A percentile compares a stretch with the other conserved stretches of the same genome.
phyloP scores from a whole-genome alignment of 2,888 invertebrate species.

The Sminthurides aquaticus region DNA sequence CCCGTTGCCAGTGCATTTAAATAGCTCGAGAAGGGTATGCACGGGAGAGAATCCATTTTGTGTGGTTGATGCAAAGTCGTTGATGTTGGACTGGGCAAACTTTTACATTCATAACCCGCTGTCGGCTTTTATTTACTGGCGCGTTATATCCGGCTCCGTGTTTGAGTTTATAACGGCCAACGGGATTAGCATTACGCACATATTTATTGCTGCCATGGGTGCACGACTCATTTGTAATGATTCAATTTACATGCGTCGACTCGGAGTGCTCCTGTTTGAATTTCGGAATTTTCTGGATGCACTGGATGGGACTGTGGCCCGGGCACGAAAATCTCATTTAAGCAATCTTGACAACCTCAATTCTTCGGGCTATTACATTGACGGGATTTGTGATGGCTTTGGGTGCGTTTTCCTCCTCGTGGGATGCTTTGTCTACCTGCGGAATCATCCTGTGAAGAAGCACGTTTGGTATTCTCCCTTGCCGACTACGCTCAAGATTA shows the following conservation, averaged over 20 bases:
- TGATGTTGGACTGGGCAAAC: slow-evolving; percentile 74
- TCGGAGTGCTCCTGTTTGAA: slow-evolving; percentile 71
- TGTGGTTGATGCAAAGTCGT: slow-evolving; percentile 71
- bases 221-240: slow-evolving; percentile 68
- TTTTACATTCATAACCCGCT: slow-evolving; percentile 74
- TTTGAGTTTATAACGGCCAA: slow-evolving; percentile 64
- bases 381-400: slow-evolving; percentile 71
- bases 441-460: slow-evolving; percentile 65
- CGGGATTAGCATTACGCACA: slow-evolving; percentile 72
- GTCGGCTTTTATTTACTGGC: slow-evolving; percentile 63
- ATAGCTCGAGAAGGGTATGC: slow-evolving; percentile 2
- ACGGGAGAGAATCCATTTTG: slow-evolving; percentile 61
- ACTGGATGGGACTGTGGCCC: slow-evolving; percentile 77
- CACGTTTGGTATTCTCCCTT: slow-evolving; percentile 47
- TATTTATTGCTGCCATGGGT: slow-evolving; percentile 65
- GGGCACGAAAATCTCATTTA: slow-evolving; percentile 49
- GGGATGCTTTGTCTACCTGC: slow-evolving; percentile 62
- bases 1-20: slow-evolving; percentile 15
- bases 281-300: slow-evolving; percentile 75
- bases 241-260: slow-evolving; percentile 60
- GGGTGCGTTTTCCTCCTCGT: slow-evolving; percentile 65
- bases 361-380: slow-evolving; percentile 68
- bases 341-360: not conserved
- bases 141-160: slow-evolving; percentile 57
- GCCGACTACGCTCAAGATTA: slow-evolving; percentile 5